These are phyloP conservation scores for Dichetophora obliterata DNA, from an alignment of 2,888 invertebrate genomes.

Conservation along the genomic window DNA sequence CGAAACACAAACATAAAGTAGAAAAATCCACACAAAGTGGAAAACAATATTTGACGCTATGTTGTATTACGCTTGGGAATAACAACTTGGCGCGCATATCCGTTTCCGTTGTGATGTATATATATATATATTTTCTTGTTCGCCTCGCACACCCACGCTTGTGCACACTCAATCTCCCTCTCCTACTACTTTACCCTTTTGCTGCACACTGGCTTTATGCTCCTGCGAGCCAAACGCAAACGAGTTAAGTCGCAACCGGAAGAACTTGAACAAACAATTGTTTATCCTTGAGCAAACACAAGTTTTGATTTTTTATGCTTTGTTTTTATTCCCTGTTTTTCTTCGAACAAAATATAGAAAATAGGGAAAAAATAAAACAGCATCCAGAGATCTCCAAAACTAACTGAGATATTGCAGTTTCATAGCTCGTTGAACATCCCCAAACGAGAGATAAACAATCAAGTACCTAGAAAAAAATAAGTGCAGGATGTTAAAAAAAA, in stretches of 20 bases:
- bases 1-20: constrained; percentile 1
- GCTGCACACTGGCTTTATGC: background rate
- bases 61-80: background rate
- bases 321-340: background rate
- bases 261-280: constrained; percentile 24
- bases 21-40: constrained; percentile 16
- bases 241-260: background rate
- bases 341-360: background rate
- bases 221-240: background rate
- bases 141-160: too few relatives aligned
- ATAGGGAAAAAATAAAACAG: background rate
- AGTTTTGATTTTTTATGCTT: background rate
- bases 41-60: constrained; percentile 25
- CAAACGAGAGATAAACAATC: constrained; percentile 23
- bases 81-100: constrained; percentile 7
- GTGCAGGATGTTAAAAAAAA: background rate
- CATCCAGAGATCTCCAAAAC: constrained; percentile 17
- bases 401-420: constrained; percentile 15
- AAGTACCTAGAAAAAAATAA: background rate
- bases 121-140: background rate
- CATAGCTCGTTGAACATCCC: constrained; percentile 19
- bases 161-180: background rate
- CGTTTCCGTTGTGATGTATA: constrained; percentile 23
- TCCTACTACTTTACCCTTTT: background rate
- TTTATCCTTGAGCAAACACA: constrained; percentile 27